These are phyloP conservation scores for Dasypogon diadema DNA, from an alignment of 2,888 invertebrate species.

Conservation along the genomic window DNA sequence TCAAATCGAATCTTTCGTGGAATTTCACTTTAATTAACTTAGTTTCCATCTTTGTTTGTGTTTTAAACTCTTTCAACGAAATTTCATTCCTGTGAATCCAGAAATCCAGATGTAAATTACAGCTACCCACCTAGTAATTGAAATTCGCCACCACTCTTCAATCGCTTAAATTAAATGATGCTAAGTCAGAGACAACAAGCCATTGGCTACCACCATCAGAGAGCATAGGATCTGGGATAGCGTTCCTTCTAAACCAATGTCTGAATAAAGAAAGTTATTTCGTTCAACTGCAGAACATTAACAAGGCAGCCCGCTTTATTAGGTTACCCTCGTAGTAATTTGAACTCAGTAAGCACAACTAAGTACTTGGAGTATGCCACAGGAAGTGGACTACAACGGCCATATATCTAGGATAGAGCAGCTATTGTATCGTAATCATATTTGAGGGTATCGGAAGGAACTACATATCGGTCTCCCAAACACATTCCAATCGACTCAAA, in stretches of 20 bases:
- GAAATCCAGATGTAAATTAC: conserved; percentile 24
- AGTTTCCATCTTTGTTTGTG: not conserved
- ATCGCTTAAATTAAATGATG: conserved; percentile 1
- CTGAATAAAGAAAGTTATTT: conserved; percentile 12
- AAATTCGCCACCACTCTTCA: conserved; percentile 24
- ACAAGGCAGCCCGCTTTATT: not conserved
- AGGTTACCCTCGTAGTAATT: not conserved
- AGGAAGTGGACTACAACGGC: not conserved
- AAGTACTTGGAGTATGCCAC: conserved; percentile 14
- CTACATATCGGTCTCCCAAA: conserved; percentile 18
- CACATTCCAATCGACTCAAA: conserved; percentile 42
- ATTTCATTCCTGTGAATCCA: not conserved
- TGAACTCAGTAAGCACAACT: not conserved
- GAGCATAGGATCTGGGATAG: too few species aligned
- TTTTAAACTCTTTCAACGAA: conserved; percentile 29
- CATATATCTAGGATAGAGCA: conserved; percentile 2
- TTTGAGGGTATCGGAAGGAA: conserved; percentile 19
- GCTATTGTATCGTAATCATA: conserved; percentile 31
- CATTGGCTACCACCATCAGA: not conserved
- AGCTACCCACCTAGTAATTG: conserved; percentile 33
- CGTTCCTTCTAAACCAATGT: not conserved
- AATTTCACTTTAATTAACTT: conserved; percentile 32
- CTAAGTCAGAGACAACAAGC: not conserved
- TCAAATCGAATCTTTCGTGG: too few species aligned
- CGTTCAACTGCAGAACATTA: not conserved